Evolutionary conservation across 1,140 invertebrate species (phyloP), one percentile per base, ranked within the genome.

Genomic region (Homalodisca vitripennis): DNA sequence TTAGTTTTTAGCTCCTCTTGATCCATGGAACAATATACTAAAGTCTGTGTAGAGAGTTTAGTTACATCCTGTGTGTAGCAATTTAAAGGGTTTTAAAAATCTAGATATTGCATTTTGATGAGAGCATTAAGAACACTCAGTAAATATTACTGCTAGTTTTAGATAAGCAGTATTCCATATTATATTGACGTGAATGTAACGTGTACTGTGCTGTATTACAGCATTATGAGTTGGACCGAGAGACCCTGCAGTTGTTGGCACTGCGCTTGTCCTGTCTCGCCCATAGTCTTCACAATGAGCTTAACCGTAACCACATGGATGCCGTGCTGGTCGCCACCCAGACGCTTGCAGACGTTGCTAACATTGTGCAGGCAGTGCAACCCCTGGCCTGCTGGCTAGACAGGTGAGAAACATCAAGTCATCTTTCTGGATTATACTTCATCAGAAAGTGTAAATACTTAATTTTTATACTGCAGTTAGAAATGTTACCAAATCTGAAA

Each of bases 181-280:
- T n/a, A n/a, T n/a, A 6, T 12, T 53, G 20, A 41, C 34, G 6
- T 41, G 34, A 41, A 41, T 41, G 34, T 41, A 10, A 17, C 17
- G 34, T 41, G 6, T 41, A n/a, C n/a, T n/a, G n/a, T n/a, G n/a
- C n/a, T n/a, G n/a, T n/a, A 41, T 84, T 86, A 32, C 79, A 93
- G 92, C 91, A 96, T 77, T 96, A 94, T 85, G 92, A 94, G 76
- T 80, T 95, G 71, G 90, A 94, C 72, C 87, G 91, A 72, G 94
- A 97, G 81, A 97, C 95, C 80, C 82, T 97, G 30, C 94, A 97
- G 80, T 86, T 92, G 70, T 80, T 97, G 70, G 92, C 94, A 0
- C 80, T 97, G 65, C 87, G 91, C 70, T 81, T 97, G 32, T 92
- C 92, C 0, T 94, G 92, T 74, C 88, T 90, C 70, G 90, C 93